Base-by-base conservation (phyloP, 2,797 vertebrate genomes). In the Crenuchus spilurus region DNA sequence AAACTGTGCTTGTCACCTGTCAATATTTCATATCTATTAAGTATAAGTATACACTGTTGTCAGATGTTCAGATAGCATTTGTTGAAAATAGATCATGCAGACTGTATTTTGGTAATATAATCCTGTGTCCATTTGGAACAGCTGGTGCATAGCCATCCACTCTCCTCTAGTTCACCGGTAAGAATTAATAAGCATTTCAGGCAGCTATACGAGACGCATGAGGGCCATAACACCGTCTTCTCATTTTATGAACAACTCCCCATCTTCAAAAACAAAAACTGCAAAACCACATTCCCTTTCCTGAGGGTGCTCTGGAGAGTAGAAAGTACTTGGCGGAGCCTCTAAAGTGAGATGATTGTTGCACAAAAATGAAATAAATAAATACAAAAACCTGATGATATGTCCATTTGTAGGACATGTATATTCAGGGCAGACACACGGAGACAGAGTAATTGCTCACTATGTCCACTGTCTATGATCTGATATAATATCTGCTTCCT, bases 161-260 rank as follows among this genome's bases (percentile, higher is more conserved):
- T 48, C 49, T 63, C 18, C 49, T 76, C 22, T 57, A 26, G 30
- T 51, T 41, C 35, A 16, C 33, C 74, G 57, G 22, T 35, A 68
- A 78, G 64, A 57, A 78, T 66, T 68, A 73, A 73, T 74, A 69
- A 74, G 70, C 71, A 74, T 63, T 54, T n/a, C 57, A 74, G 46
- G 60, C 46, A 39, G 64, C 46, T 24, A 2, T 31, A 78, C 8
- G 57, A 73, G 57, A 35, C 62, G 0, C 46, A 55, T 20, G 26
- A 70, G 71, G 60, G 60, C 31, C 24, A 64, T 73, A 63, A 68
- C 16, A 16, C 58, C 18, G 41, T 55, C 49, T 57, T 78, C 20
- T 46, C 37, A 57, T 74, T 78, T 74, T 74, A 70, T 64, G 20
- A 78, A 79, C 35, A 54, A 46, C 57, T 75, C 55, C 35, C 51